phyloP scores from a whole-genome alignment of 1,140 invertebrate species.

The Colletes latitarsis region DNA sequence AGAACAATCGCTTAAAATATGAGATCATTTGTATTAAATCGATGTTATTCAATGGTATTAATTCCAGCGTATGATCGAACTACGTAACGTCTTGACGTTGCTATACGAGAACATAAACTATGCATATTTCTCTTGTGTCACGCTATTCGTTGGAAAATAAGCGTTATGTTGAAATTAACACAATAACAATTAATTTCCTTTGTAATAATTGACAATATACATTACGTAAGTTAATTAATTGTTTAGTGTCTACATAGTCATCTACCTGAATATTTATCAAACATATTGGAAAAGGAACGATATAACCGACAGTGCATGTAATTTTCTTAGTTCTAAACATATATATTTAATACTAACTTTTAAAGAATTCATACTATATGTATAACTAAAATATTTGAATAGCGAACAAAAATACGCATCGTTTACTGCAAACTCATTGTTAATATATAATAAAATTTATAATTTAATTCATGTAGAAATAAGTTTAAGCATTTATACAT shows the following conservation, averaged over 20 bases:
- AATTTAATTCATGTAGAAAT: not conserved
- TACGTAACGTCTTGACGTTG: not conserved
- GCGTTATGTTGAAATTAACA: not conserved
- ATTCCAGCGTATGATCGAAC: not conserved
- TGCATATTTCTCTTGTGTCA: no score
- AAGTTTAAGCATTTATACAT: not conserved
- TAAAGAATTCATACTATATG: no score
- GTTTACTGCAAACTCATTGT: no score
- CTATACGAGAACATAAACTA: not conserved
- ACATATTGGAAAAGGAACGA: not conserved
- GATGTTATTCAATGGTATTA: not conserved
- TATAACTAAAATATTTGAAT: no score
- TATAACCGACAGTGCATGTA: not conserved
- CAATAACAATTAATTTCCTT: not conserved
- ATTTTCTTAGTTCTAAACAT: no score
- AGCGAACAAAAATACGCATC: no score
- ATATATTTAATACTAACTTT: not conserved
- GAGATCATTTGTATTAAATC: not conserved
- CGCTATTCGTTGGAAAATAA: not conserved
- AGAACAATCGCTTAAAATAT: not conserved
- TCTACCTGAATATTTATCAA: not conserved
- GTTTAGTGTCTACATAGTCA: not conserved
- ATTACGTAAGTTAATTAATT: conserved; percentile 21
- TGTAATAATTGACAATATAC: not conserved
- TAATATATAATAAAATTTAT: no score